Percentiles rank a stretch among this genome's conserved stretches.
phyloP scores from a whole-genome alignment of 2,888 invertebrate species.

The Aphidius colemani region DNA sequence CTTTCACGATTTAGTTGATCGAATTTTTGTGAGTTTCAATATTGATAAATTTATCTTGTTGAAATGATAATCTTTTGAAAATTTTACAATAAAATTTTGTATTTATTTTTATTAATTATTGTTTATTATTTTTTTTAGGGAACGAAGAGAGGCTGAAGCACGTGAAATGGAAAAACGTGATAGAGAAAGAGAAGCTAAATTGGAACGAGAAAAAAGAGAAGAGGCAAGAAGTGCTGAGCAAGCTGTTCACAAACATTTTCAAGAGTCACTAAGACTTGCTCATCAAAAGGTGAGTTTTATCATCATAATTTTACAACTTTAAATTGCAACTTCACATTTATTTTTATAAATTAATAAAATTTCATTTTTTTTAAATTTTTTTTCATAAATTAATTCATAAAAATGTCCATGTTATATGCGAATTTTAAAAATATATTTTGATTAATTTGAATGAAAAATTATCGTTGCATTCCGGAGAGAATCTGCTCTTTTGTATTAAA shows the following conservation, averaged over 20 bases:
- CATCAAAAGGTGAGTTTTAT: constrained; percentile 71
- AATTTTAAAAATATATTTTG: no score
- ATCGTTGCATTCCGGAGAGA: no score
- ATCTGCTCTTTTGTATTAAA: no score
- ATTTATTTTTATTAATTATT: not conserved
- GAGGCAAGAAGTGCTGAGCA: constrained; percentile 66
- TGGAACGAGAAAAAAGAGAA: constrained; percentile 65
- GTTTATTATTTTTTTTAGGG: constrained; percentile 53
- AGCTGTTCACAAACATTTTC: constrained; percentile 87
- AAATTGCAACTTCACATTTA: no score
- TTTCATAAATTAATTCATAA: not conserved
- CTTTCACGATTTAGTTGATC: not conserved
- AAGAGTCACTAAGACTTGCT: constrained; percentile 80
- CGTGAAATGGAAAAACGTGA: constrained; percentile 69
- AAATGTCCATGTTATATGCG: no score
- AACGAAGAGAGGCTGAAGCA: constrained; percentile 72
- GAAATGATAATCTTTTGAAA: no score
- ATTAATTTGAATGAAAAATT: not conserved
- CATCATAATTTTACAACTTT: not conserved
- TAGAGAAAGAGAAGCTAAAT: constrained; percentile 59
- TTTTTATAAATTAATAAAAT: no score
- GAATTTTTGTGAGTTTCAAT: not conserved
- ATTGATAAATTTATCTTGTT: constrained; percentile 3
- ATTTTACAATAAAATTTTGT: not conserved
- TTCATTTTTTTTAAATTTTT: no score